A percentile compares a stretch with the other conserved stretches of the same genome.
Conservation (phyloP, 2,888 invertebrate species). For the Leucania comma region DNA sequence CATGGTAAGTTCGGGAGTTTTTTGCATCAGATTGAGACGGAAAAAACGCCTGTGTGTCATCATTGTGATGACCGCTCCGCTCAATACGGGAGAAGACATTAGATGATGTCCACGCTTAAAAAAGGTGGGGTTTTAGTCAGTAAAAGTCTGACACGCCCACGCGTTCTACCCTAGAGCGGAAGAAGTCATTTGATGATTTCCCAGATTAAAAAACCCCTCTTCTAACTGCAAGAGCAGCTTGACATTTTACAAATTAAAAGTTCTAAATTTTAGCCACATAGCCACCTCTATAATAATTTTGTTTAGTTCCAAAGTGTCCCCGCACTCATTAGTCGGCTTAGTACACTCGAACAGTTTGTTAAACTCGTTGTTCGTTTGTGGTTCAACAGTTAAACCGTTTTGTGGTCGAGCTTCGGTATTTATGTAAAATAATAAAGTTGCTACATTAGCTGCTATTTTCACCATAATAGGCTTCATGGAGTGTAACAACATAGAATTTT, state of each 20-base stretch:
- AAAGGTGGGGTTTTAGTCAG: too few species aligned
- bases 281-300: slow-evolving; percentile 33
- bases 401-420: slow-evolving; percentile 51
- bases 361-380: slow-evolving; percentile 42
- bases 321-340: slow-evolving; percentile 44
- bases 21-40: too few species aligned
- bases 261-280: background rate
- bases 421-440: slow-evolving; percentile 51
- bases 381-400: slow-evolving; percentile 42
- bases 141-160: too few species aligned
- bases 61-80: too few species aligned
- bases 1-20: too few species aligned
- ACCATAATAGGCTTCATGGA: background rate
- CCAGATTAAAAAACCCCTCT: background rate
- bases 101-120: too few species aligned
- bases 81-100: too few species aligned
- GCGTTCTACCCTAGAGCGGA: too few species aligned
- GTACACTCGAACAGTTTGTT: slow-evolving; percentile 52
- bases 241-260: background rate
- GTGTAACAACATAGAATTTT: background rate
- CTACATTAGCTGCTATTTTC: slow-evolving; percentile 6
- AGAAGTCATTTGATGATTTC: too few species aligned
- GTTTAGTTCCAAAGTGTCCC: slow-evolving; percentile 38
- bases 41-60: too few species aligned
- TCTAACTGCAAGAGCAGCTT: background rate